Base-by-base conservation (phyloP, 2,113 vertebrate species). In the Isichthys henryi region DNA sequence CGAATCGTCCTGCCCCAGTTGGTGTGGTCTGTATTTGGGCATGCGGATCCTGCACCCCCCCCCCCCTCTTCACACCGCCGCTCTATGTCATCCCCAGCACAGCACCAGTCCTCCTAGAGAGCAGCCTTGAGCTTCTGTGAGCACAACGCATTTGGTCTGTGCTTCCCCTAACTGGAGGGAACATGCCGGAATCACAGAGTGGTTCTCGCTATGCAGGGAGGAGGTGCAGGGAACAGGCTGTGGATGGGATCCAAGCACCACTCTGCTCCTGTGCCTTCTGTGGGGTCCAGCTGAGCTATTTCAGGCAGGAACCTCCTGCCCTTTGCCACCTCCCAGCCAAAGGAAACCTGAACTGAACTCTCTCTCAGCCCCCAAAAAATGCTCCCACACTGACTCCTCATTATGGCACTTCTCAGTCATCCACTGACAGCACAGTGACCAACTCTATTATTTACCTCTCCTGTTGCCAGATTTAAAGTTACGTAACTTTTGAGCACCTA, bases 171-270 rank as follows among this genome's bases (percentile, higher is more conserved):
- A 85, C 82, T 45, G 82, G 82, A 13, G 82, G 46, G 82, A 49
- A 49, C 82, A 48, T 48, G 21, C 82, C 21, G 82, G 21, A 46
- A 48, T 49, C 82, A 85, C 45, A 85, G 82, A 92, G 89, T 91
- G 91, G 93, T 93, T 90, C 91, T 91, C 93, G 91, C 96, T 95
- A 95, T 93, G 94, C 95, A 95, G 96, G 95, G 91, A 94, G 92
- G 93, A 93, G 91, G 93, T 35, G 70, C 93, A 35, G 93, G 94
- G 95, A 96, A 95, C 94, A 95, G 94, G 93, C 92, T 92, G 91
- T 96, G 95, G 95, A 93, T 48, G 6, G 48, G 90, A 94, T 94
- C 95, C 96, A 95, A 93, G 90, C 93, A 93, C 89, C 92, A 92
- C 87, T 84, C 80, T 62, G 91, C 49, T 50, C 27, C 46, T 88